phyloP scores from a whole-genome alignment of 2,888 invertebrate genomes.

The Stenotaenia linearis region DNA sequence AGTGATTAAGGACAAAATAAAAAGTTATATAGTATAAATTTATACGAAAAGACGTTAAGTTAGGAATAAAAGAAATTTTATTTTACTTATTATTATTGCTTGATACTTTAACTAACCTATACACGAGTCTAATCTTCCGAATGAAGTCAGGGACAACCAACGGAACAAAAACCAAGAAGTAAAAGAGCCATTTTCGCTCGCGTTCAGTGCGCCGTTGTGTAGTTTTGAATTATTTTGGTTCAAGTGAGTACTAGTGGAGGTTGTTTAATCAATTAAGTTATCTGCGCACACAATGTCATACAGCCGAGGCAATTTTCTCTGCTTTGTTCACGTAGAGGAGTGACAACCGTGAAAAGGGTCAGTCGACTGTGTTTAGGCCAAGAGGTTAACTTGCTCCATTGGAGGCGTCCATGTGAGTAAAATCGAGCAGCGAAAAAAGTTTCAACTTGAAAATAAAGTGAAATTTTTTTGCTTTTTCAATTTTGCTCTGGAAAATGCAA shows the following conservation, averaged over 20 bases:
- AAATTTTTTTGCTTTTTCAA: background rate
- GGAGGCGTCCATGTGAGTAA: background rate
- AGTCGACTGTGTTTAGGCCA: background rate
- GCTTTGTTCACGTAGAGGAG: background rate
- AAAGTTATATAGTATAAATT: too few relatives aligned
- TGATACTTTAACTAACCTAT: too few relatives aligned
- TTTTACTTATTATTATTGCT: too few relatives aligned
- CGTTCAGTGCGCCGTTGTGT: background rate
- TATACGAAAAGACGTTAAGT: too few relatives aligned
- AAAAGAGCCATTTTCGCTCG: too few relatives aligned
- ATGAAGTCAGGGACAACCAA: too few relatives aligned
- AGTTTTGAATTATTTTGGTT: background rate
- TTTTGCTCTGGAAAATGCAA: too few relatives aligned
- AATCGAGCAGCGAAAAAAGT: background rate
- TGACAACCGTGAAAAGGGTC: slow-evolving; percentile 14
- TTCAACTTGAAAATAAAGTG: background rate
- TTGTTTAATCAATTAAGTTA: slow-evolving; percentile 6
- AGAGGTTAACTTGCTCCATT: slow-evolving; percentile 6
- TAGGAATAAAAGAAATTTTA: too few relatives aligned
- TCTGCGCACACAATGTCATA: background rate
- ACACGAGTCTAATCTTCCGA: too few relatives aligned
- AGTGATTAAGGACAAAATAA: too few relatives aligned
- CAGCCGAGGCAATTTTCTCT: slow-evolving; percentile 6
- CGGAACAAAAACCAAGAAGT: too few relatives aligned
- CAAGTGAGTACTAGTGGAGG: background rate